phyloP scores from a whole-genome alignment of 2,797 vertebrate species.

The Sebastes cheni region DNA sequence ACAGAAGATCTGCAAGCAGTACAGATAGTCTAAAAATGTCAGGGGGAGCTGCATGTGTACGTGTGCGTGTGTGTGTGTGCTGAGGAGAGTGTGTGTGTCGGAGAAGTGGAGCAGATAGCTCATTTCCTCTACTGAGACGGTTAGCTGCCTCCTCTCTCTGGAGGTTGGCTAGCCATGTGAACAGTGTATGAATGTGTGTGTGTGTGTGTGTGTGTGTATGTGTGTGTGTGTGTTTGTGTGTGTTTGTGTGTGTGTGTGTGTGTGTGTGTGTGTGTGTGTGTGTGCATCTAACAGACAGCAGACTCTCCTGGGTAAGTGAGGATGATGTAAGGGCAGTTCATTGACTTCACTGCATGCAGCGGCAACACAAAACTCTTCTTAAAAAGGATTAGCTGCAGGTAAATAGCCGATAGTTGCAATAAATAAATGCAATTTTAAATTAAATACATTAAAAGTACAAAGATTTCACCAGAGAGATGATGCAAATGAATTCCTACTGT shows the following conservation, averaged over 20 bases:
- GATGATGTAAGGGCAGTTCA: slow-evolving; percentile 64
- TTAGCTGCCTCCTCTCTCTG: slow-evolving; percentile 67
- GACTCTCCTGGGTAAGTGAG: slow-evolving; percentile 43
- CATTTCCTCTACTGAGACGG: slow-evolving; percentile 73
- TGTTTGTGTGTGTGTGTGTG: slow-evolving; percentile 12
- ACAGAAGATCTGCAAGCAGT: slow-evolving; percentile 45
- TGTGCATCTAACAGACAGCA: slow-evolving; percentile 36
- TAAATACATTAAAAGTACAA: not conserved
- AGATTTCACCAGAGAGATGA: not conserved
- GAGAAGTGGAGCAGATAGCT: slow-evolving; percentile 75
- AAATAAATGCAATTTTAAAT: not conserved
- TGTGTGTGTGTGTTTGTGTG: not conserved
- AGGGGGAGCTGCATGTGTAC: slow-evolving; percentile 18
- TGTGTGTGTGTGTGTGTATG: slow-evolving; percentile 4
- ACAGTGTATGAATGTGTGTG: slow-evolving; percentile 14
- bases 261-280: slow-evolving; percentile 11
- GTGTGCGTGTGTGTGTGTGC: not conserved
- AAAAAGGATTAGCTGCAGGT: slow-evolving; percentile 6
- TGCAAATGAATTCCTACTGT: not conserved
- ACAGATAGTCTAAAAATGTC: slow-evolving; percentile 54
- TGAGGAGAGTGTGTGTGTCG: not conserved
- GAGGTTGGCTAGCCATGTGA: slow-evolving; percentile 61
- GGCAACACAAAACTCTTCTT: not conserved
- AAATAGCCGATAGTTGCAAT: not conserved
- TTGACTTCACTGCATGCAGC: slow-evolving; percentile 22